Evolutionary conservation across 2,797 vertebrate species (phyloP).

Genomic region (Karalla daura): DNA sequence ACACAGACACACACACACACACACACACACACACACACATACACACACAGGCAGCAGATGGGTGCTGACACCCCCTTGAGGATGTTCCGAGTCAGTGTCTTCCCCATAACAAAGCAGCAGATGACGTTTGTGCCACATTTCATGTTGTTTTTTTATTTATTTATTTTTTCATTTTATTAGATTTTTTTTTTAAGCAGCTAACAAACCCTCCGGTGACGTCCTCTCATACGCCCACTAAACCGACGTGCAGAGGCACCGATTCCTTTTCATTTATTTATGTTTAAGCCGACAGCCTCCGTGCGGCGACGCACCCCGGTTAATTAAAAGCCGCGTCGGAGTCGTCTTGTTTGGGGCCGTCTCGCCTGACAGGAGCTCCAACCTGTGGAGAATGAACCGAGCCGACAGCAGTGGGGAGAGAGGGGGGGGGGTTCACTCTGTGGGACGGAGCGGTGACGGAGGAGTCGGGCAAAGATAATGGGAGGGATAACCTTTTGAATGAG

Average conservation of each 20-base stretch:
- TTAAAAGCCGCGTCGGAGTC: slow-evolving; percentile 29
- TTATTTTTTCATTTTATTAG: too few relatives aligned
- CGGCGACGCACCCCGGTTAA: slow-evolving; percentile 23
- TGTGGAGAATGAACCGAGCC: slow-evolving; percentile 40
- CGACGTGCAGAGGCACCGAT: not conserved
- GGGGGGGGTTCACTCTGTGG: slow-evolving; percentile 33
- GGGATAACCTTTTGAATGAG: slow-evolving; percentile 22
- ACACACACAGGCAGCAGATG: slow-evolving; percentile 22
- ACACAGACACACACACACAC: slow-evolving; percentile 7
- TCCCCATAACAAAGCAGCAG: slow-evolving; percentile 45
- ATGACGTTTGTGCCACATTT: slow-evolving; percentile 39
- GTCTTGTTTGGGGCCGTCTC: slow-evolving; percentile 10
- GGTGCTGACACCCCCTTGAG: slow-evolving; percentile 56
- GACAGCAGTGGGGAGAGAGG: slow-evolving; percentile 35
- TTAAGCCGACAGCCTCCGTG: not conserved
- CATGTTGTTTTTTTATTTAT: too few relatives aligned
- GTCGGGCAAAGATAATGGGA: slow-evolving; percentile 4
- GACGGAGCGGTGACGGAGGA: not conserved
- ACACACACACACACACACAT: not conserved
- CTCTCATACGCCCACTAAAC: slow-evolving; percentile 1
- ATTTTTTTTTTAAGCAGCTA: too few relatives aligned
- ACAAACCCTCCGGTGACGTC: slow-evolving; percentile 19
- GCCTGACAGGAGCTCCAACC: slow-evolving; percentile 28
- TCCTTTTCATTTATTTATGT: slow-evolving; percentile 26
- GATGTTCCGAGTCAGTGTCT: slow-evolving; percentile 44